Conservation (phyloP, 1,140 invertebrate genomes). For the Dolichoris vasculosae region DNA sequence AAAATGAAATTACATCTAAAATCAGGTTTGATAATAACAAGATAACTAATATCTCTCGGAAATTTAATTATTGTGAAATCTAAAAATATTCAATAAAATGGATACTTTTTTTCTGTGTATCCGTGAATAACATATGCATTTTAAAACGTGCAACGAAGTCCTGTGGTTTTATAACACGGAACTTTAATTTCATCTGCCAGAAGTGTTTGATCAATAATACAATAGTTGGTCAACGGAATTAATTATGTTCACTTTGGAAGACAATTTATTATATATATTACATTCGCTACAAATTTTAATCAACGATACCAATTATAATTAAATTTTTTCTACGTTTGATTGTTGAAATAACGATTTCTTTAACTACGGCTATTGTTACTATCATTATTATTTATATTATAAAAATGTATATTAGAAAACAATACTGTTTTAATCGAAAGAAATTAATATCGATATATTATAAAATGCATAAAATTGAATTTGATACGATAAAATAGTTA, state of each 20-base stretch:
- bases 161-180: not conserved
- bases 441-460: no score
- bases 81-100: not conserved
- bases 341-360: not conserved
- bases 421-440: no score
- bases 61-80: not conserved
- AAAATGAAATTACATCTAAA: no score
- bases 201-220: constrained; percentile 37
- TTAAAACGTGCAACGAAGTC: not conserved
- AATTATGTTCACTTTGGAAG: not conserved
- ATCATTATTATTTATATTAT: no score
- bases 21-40: not conserved
- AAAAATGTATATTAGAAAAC: no score
- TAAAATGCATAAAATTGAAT: no score
- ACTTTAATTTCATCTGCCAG: constrained; percentile 3
- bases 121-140: not conserved
- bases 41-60: not conserved
- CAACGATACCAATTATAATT: not conserved
- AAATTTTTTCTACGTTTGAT: not conserved
- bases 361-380: no score
- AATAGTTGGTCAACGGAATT: not conserved
- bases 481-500: no score
- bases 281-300: not conserved
- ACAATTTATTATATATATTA: not conserved
- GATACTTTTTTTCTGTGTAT: not conserved